phyloP scores from a whole-genome alignment of 2,113 vertebrate species.

The Scortum barcoo region DNA sequence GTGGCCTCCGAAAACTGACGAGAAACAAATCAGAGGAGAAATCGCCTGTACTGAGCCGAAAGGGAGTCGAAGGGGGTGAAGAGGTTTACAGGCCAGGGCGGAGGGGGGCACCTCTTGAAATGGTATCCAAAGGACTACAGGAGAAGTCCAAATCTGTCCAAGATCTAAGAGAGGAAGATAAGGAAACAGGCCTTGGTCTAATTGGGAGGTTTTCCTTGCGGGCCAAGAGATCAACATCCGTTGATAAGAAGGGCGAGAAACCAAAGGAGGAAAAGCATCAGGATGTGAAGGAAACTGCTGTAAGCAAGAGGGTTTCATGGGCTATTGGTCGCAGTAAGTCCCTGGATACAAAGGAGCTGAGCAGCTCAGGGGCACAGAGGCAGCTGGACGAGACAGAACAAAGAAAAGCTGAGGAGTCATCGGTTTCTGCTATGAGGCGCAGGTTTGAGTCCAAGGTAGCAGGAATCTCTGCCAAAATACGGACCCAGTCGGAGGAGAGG shows the following conservation, averaged over 20 bases:
- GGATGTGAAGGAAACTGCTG: conserved; percentile 68
- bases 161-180: conserved; percentile 87
- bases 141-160: conserved; percentile 93
- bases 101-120: conserved; percentile 89
- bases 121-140: conserved; percentile 78
- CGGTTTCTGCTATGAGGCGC: conserved; percentile 87
- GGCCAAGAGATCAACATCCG: conserved; percentile 81
- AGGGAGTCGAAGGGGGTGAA: conserved; percentile 85
- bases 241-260: conserved; percentile 81
- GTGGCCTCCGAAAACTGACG: conserved; percentile 90
- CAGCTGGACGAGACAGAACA: conserved; percentile 51
- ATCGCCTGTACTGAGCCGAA: conserved; percentile 74
- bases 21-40: conserved; percentile 92
- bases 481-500: conserved; percentile 87
- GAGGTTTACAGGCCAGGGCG: conserved; percentile 92
- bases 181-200: conserved; percentile 84
- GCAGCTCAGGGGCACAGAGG: conserved; percentile 19
- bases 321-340: conserved; percentile 84
- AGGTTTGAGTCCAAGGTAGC: conserved; percentile 91
- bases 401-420: conserved; percentile 81
- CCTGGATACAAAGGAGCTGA: conserved; percentile 76
- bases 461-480: conserved; percentile 88
- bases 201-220: conserved; percentile 91
- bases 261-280: conserved; percentile 69
- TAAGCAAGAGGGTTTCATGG: conserved; percentile 85